These are phyloP conservation scores for Lasioglossum zephyrum DNA, from an alignment of 2,888 invertebrate species.

Conservation along the genomic window DNA sequence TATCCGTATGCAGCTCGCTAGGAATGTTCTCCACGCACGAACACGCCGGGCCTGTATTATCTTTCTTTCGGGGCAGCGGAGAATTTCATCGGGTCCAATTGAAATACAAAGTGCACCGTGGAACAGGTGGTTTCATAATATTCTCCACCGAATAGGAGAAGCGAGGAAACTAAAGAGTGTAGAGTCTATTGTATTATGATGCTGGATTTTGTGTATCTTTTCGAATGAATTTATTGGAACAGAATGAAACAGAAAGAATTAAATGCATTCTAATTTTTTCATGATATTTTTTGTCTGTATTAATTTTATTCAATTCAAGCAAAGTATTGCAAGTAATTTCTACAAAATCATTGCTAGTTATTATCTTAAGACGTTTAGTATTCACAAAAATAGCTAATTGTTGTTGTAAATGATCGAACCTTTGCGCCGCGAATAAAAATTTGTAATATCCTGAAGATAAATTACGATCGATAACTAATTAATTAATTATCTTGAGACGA, in stretches of 20 bases:
- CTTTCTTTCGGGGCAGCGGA: conserved; percentile 1
- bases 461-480: no score
- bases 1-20: background rate
- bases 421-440: no score
- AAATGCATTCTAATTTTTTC: background rate
- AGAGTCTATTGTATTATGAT: background rate
- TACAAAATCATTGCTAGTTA: no score
- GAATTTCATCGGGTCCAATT: conserved; percentile 3
- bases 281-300: background rate
- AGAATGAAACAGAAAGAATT: background rate
- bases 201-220: background rate
- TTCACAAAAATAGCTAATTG: no score
- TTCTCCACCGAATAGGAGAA: background rate
- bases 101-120: background rate
- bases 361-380: no score
- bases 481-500: no score
- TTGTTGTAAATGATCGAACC: no score
- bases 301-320: background rate
- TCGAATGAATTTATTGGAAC: background rate
- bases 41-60: background rate
- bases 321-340: no score
- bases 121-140: conserved; percentile 7
- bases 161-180: background rate
- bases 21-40: conserved; percentile 3
- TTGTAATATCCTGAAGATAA: no score